Evolutionary conservation across 2,797 vertebrate genomes (phyloP), one percentile per base, ranked within the genome.

Genomic region (Acomys russatus): DNA sequence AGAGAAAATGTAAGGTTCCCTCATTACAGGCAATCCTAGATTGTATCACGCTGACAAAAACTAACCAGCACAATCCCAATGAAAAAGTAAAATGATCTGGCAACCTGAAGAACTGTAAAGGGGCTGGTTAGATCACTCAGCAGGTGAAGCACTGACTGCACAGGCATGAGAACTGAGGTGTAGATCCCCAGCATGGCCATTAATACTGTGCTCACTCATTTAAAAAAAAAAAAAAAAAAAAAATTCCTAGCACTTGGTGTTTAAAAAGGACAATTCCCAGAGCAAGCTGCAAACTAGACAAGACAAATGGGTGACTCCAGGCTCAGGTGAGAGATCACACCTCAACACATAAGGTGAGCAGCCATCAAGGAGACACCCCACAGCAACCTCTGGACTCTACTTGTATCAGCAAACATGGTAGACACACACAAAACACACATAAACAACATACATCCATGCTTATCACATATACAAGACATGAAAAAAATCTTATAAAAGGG

Each of bases 71-170:
- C 35, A 88, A 49, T 84, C 49, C 23, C 11, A 77, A 77, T 85
- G 28, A 82, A 91, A 93, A 88, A 64, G 15, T 70, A 88, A 91
- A 91, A 88, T 11, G 9, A 93, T 84, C 6, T 78, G 35, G 59
- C 28, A 94, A 79, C 25, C 90, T 82, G 63, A 59, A 94, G 64
- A 88, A 84, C 23, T 10, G 9, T 9, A 63, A 61, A 83, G 56
- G 23, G 22, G n/a, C 7, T 83, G 14, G 35, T 6, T 28, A 15
- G 3, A 9, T 83, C 12, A 38, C 23, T 38, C 14, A 44, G 23
- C 14, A 6, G 8, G 23, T 44, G 17, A 63, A 63, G 23, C 59
- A 9, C 35, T 74, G 35, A 14, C 71, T 73, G 20, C 6, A 23
- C 20, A 44, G 23, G 71, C 35, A 4, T 74, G 71, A 44, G 9